Evolutionary conservation across 2,888 invertebrate genomes (phyloP).

Genomic region (Plebejus melissa): DNA sequence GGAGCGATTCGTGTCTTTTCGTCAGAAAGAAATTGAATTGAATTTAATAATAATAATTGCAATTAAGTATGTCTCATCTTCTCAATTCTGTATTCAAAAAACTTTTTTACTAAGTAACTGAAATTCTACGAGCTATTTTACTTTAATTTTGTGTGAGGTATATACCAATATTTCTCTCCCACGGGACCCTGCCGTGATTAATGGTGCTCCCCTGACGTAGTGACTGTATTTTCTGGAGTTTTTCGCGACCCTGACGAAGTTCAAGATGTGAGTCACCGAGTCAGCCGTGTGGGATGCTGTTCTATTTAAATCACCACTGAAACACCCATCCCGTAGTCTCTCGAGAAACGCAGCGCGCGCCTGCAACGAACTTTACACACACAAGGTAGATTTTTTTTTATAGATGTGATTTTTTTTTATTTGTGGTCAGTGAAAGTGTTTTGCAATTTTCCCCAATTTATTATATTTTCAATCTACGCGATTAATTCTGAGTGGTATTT

Average conservation of each 20-base stretch:
- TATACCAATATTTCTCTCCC: not conserved
- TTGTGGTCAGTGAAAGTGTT: not conserved
- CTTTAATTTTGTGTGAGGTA: too few species aligned
- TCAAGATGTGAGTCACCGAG: conserved; percentile 74
- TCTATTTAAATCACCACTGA: conserved; percentile 71
- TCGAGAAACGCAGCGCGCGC: conserved; percentile 68
- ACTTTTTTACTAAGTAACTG: too few species aligned
- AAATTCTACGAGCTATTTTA: too few species aligned
- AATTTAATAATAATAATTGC: too few species aligned
- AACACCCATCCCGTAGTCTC: conserved; percentile 53
- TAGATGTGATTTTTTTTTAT: conserved; percentile 20
- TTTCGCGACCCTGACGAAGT: conserved; percentile 53
- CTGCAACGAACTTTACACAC: conserved; percentile 61
- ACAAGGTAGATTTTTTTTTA: conserved; percentile 31
- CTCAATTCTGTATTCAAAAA: too few species aligned
- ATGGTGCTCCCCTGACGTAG: not conserved
- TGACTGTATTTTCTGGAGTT: conserved; percentile 9
- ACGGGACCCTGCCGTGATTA: not conserved
- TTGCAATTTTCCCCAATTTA: not conserved
- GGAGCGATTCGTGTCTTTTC: too few species aligned
- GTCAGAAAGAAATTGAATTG: too few species aligned
- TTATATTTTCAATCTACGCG: not conserved
- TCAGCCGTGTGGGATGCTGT: conserved; percentile 68
- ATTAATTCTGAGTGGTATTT: not conserved
- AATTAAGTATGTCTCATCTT: too few species aligned